Evolutionary conservation across 1,140 invertebrate species (phyloP).

Genomic region (Aphidius ervi): DNA sequence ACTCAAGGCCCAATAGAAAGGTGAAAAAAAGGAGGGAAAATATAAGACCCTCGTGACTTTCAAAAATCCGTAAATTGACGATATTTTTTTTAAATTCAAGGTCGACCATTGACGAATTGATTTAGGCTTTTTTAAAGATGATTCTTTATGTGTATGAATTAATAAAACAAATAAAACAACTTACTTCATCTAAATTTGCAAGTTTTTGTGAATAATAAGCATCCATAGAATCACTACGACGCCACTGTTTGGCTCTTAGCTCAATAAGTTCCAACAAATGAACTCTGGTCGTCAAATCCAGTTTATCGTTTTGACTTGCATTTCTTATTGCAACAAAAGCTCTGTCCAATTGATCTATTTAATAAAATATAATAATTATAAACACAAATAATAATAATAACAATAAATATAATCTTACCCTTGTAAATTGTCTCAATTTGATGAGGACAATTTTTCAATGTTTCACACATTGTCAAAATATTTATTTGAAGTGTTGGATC

Average conservation of each 20-base stretch:
- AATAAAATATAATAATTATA: conserved; percentile 27
- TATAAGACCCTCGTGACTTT: too few relatives aligned
- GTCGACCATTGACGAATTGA: too few relatives aligned
- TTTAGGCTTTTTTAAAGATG: too few relatives aligned
- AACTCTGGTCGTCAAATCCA: conserved; percentile 76
- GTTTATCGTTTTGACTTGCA: conserved; percentile 72
- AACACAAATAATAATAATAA: conserved; percentile 7
- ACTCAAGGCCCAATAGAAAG: too few relatives aligned
- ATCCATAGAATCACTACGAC: conserved; percentile 72
- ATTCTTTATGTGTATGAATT: too few relatives aligned
- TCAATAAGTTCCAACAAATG: conserved; percentile 85
- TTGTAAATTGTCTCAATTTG: conserved; percentile 72
- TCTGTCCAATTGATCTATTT: conserved; percentile 60
- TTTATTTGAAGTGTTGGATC: conserved; percentile 59
- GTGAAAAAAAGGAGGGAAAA: too few relatives aligned
- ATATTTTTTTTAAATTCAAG: too few relatives aligned
- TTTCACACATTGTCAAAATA: conserved; percentile 64
- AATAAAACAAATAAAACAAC: conserved; percentile 13
- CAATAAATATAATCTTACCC: conserved; percentile 51
- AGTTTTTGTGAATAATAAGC: conserved; percentile 79
- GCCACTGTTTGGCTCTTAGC: conserved; percentile 81
- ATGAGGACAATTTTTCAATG: conserved; percentile 68
- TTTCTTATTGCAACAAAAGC: conserved; percentile 81
- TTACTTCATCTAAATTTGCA: conserved; percentile 65
- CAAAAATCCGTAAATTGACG: too few relatives aligned